Evolutionary conservation across 2,113 vertebrate genomes (phyloP), one percentile per base, ranked within the genome.

Genomic region (Dendrocopos noguchii): DNA sequence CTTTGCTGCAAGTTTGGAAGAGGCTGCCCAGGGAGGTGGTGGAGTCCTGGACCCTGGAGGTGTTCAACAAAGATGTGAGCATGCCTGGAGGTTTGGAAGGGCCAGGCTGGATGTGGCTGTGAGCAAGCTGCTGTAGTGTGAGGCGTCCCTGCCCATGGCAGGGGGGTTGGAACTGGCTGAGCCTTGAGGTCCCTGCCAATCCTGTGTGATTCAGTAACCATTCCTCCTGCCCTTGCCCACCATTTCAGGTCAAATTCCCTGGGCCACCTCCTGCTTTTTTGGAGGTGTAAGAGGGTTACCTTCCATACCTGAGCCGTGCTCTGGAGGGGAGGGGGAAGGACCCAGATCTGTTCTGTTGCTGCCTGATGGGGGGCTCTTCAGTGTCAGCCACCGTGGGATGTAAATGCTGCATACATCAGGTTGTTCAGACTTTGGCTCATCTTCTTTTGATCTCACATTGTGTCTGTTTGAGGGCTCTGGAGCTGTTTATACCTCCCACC

Each of bases 371-470:
- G 84, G 81, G 15, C 89, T 79, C 39, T 73, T 59, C 33, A 64
- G 79, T 90, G 87, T 80, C 94, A 95, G 80, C 55, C 18, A 33
- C 65, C 46, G 77, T 57, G 15, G 88, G 92, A 80, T 95, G 79
- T 85, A 90, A 93, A 77, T 53, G 82, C 57, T 78, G 87, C 83
- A 60, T 50, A 80, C 68, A 91, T 91, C 85, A 95, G 64, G 93
- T 85, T 94, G 31, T 61, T 93, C 68, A 63, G 17, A 64, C 16
- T 80, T 90, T 67, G 82, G 19, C 88, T 95, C 57, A 74, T 64
- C 59, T 57, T 84, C 93, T 91, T 96, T 96, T 96, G 94, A 96
- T 96, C 95, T 96, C 73, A 12, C 72, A 93, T 94, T 94, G 90
- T 83, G 53, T 36, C 34, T 95, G 64, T 95, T 90, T 57, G 82